phyloP scores from a whole-genome alignment of 2,113 vertebrate genomes.

The Amblyornis subalaris region DNA sequence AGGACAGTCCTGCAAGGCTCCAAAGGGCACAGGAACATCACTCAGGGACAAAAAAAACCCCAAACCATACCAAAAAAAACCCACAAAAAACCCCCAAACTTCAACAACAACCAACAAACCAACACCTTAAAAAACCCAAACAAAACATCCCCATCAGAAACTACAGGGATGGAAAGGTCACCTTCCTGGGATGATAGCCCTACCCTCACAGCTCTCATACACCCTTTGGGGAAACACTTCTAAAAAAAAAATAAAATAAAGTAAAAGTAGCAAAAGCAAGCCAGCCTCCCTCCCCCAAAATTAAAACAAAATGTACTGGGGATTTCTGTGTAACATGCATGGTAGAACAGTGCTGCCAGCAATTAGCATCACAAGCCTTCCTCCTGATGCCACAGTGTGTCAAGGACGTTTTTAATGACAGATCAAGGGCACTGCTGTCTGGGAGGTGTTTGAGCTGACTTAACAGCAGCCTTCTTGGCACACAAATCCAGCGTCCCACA shows the following conservation, averaged over 20 bases:
- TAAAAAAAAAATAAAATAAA: too few relatives aligned
- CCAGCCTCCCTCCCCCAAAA: background rate
- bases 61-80: background rate
- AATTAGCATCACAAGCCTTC: background rate
- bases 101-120: too few relatives aligned
- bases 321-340: background rate
- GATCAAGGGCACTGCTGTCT: constrained; percentile 1
- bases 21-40: background rate
- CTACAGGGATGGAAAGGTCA: background rate
- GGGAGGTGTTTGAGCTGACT: background rate
- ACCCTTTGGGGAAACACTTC: background rate
- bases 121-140: too few relatives aligned
- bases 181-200: background rate
- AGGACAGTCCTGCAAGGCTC: background rate
- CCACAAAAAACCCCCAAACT: too few relatives aligned
- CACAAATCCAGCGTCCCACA: background rate
- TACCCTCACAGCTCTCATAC: background rate
- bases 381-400: background rate
- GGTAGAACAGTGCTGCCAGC: background rate
- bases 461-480: background rate
- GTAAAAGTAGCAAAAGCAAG: background rate
- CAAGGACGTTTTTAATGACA: constrained; percentile 47
- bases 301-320: background rate
- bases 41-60: background rate
- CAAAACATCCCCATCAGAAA: background rate